Evolutionary conservation across 2,797 vertebrate species (phyloP), one percentile per base, ranked within the genome.

Genomic region (Rhabdophis nuchalis): DNA sequence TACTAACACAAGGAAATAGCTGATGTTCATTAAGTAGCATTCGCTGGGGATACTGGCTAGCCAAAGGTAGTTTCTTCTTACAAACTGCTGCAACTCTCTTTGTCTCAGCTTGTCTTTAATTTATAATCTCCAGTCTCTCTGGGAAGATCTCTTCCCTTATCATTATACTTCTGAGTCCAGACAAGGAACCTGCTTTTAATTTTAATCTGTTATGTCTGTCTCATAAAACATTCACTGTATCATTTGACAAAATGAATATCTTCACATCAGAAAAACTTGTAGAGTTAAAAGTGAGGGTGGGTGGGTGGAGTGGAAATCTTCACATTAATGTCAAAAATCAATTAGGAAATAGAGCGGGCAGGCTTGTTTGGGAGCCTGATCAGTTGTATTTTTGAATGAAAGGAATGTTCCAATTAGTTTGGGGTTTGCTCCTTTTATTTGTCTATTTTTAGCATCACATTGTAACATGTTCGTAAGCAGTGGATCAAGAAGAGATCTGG

Each of bases 141-240:
- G 0, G 68, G 14, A 41, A 36, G 57, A 32, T 90, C 5, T 88
- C 53, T 87, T 87, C 53, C 86, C 85, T 56, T 87, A 54, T 90
- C 89, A 88, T 93, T 90, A 90, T 88, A 90, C 54, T 13, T 32
- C 32, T 50, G 91, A 89, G 95, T 96, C 95, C 95, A 96, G 95
- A 86, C 36, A 7, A 92, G 86, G 52, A 96, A 93, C 92, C 88
- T 95, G 93, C 27, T 96, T 97, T 97, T 95, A 96, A 96, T 96
- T 95, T 97, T 95, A 94, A 92, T 95, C 90, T 94, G 94, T 95
- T 95, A 94, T 96, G 94, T 94, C 95, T 96, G 94, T 93, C 96
- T 97, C 94, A 93, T 96, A 95, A 96, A 96, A 94, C 90, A 96
- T 93, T 93, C 86, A n/a, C 90, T 58, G 25, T 88, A 94, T 97